Evolutionary conservation across 2,113 vertebrate genomes (phyloP).

Genomic region (Paraplagusia blochii): DNA sequence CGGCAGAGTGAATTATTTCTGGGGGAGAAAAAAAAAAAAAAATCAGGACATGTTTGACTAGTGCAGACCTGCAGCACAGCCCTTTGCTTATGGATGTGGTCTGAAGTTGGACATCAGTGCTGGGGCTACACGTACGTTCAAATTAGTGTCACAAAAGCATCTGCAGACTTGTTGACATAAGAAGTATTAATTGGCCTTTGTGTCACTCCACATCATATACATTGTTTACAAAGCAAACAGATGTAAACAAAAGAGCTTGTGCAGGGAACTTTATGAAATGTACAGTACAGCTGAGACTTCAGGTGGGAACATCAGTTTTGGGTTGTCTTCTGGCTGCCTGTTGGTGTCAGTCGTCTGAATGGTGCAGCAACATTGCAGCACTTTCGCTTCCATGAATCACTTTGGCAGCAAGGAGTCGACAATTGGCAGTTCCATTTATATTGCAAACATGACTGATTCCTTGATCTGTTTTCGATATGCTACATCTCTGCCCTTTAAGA

Average conservation of each 20-base stretch:
- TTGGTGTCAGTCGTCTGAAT: slow-evolving; percentile 32
- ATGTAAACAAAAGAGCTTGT: background rate
- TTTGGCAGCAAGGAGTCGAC: slow-evolving; percentile 25
- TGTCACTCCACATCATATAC: too few species aligned
- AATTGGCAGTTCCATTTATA: slow-evolving; percentile 53
- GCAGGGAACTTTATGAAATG: background rate
- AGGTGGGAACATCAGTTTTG: background rate
- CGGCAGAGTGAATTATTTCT: too few species aligned
- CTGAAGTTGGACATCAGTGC: too few species aligned
- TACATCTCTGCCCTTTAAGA: slow-evolving; percentile 42
- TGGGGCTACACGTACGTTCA: too few species aligned
- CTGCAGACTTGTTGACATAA: too few species aligned
- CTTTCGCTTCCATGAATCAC: slow-evolving; percentile 48
- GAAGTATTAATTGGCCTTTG: too few species aligned
- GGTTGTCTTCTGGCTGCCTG: slow-evolving; percentile 8
- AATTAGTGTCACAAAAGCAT: too few species aligned
- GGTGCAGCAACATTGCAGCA: slow-evolving; percentile 5
- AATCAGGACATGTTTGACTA: too few species aligned
- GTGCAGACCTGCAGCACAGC: too few species aligned
- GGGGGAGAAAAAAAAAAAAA: too few species aligned
- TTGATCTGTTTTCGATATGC: slow-evolving; percentile 58
- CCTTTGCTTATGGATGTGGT: too few species aligned
- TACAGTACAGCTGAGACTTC: too few species aligned
- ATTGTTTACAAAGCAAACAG: background rate
- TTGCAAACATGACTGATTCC: slow-evolving; percentile 49